Evolutionary conservation across 2,113 vertebrate genomes (phyloP).

Genomic region (Spea bombifrons): DNA sequence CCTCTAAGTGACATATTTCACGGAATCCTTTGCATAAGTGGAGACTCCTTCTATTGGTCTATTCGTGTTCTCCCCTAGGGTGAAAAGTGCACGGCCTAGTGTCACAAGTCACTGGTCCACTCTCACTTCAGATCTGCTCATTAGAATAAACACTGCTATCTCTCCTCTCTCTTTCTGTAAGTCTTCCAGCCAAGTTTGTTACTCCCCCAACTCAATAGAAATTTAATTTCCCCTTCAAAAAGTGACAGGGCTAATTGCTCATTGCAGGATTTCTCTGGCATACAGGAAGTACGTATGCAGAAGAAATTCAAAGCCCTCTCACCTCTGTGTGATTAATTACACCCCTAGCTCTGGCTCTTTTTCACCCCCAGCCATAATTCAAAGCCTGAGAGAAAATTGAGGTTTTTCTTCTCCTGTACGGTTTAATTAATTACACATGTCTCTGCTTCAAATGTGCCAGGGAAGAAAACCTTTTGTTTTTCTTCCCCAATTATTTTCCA

Average conservation of each 20-base stretch:
- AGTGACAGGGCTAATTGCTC: conserved; percentile 48
- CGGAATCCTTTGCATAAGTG: too few species aligned
- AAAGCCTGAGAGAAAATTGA: conserved; percentile 49
- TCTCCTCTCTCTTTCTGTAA: conserved; percentile 24
- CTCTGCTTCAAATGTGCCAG: conserved; percentile 44
- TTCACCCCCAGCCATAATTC: conserved; percentile 47
- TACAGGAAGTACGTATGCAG: conserved; percentile 48
- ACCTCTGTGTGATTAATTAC: conserved; percentile 48
- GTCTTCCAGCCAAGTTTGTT: not conserved
- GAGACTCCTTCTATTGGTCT: too few species aligned
- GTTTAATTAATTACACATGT: conserved; percentile 50
- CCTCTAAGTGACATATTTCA: too few species aligned
- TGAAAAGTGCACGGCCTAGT: conserved; percentile 10
- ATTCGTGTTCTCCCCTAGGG: not conserved
- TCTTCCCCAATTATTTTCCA: conserved; percentile 46
- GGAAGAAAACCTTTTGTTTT: conserved; percentile 47
- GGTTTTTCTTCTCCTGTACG: conserved; percentile 47
- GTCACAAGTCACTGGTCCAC: conserved; percentile 9
- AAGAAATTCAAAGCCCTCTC: conserved; percentile 47
- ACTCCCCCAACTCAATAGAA: conserved; percentile 39
- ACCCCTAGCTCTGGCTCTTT: conserved; percentile 44
- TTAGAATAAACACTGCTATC: conserved; percentile 31
- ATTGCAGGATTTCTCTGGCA: conserved; percentile 45
- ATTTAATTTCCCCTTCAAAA: conserved; percentile 49
- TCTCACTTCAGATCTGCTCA: conserved; percentile 14